Evolutionary conservation across 2,888 invertebrate species (phyloP).

Genomic region (Nemapogon koenigi): DNA sequence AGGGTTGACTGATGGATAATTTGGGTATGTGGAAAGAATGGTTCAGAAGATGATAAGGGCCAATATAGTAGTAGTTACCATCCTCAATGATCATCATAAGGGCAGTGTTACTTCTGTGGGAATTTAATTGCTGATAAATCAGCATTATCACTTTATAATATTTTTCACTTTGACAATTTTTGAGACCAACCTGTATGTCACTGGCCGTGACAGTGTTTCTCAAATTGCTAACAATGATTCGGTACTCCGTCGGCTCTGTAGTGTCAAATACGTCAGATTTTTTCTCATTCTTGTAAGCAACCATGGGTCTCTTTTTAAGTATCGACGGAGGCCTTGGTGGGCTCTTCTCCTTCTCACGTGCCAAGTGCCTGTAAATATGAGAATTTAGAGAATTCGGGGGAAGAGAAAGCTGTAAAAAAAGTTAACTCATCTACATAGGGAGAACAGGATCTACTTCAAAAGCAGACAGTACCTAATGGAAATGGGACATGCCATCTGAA

Average conservation of each 20-base stretch:
- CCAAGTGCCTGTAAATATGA: conserved; percentile 29
- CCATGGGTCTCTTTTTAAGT: conserved; percentile 57
- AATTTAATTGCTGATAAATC: neutral
- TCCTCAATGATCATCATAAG: too few relatives aligned
- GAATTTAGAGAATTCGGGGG: too few relatives aligned
- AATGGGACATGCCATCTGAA: too few relatives aligned
- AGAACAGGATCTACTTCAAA: too few relatives aligned
- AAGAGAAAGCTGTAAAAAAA: too few relatives aligned
- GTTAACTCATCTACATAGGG: too few relatives aligned
- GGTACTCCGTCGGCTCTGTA: conserved; percentile 68
- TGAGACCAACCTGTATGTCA: conserved; percentile 78
- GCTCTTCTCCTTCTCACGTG: conserved; percentile 36
- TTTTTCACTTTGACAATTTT: conserved; percentile 3
- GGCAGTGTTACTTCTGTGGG: neutral
- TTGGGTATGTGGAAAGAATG: neutral
- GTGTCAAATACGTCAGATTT: conserved; percentile 35
- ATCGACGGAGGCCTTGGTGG: conserved; percentile 54
- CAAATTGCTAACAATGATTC: conserved; percentile 91
- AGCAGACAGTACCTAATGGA: too few relatives aligned
- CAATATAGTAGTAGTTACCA: too few relatives aligned
- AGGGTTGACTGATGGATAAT: conserved; percentile 2
- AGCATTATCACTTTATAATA: conserved; percentile 1
- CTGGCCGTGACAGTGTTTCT: conserved; percentile 86
- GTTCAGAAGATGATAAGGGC: too few relatives aligned
- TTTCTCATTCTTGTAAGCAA: conserved; percentile 31